These are phyloP conservation scores for Caenorhabditis sp. DNA, from an alignment of 2,888 invertebrate genomes.

Conservation along the genomic window DNA sequence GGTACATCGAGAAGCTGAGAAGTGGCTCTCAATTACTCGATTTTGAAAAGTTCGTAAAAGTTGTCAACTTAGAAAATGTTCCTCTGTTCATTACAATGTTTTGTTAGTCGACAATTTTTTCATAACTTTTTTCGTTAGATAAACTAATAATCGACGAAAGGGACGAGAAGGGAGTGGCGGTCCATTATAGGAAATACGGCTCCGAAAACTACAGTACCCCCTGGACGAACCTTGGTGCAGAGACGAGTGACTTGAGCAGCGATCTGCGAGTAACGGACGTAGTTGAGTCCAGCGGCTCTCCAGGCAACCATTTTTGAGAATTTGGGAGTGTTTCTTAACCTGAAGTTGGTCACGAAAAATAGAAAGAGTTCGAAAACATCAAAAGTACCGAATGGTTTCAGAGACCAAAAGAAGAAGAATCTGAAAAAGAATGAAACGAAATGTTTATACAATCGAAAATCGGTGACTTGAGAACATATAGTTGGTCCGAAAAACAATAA, in stretches of 20 bases:
- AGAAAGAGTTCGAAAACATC: background rate
- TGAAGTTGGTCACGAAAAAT: background rate
- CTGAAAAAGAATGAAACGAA: background rate
- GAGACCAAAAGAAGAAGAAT: constrained; percentile 6
- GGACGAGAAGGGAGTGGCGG: too few relatives aligned
- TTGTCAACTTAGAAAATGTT: too few relatives aligned
- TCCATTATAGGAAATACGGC: too few relatives aligned
- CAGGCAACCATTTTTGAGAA: constrained; percentile 74
- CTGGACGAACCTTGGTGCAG: constrained; percentile 87
- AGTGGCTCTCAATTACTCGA: too few relatives aligned
- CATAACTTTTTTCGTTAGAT: too few relatives aligned
- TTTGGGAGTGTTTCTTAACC: constrained; percentile 23
- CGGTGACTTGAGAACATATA: constrained; percentile 1
- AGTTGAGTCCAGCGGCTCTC: constrained; percentile 86
- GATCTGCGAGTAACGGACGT: constrained; percentile 96
- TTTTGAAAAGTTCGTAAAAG: too few relatives aligned
- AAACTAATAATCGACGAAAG: too few relatives aligned
- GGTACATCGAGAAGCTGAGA: too few relatives aligned
- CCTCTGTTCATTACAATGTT: too few relatives aligned
- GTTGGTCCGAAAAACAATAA: constrained; percentile 24
- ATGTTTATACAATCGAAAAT: constrained; percentile 25
- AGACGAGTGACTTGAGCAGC: constrained; percentile 89
- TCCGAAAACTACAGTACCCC: background rate
- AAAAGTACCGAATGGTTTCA: background rate
- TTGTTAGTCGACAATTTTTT: too few relatives aligned